These are phyloP conservation scores for Chiloscyllium punctatum DNA, from an alignment of 2,797 vertebrate species.

Conservation along the genomic window DNA sequence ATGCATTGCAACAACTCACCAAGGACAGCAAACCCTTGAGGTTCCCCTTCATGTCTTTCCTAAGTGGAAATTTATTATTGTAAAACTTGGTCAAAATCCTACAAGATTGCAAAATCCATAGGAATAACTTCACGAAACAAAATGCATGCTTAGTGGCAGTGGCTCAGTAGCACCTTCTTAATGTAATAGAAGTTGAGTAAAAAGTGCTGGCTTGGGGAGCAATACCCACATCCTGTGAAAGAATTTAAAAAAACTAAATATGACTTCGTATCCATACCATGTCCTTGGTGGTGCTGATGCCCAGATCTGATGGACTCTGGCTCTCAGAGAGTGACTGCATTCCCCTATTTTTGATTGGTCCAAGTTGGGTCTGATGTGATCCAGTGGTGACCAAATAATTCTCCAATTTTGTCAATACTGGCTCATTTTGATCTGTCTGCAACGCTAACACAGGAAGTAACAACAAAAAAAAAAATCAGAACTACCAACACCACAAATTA, in stretches of 20 bases:
- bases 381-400: not conserved
- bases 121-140: not conserved
- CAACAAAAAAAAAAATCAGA: not conserved
- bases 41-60: not conserved
- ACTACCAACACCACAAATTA: not conserved
- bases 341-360: not conserved
- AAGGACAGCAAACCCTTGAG: not conserved
- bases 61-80: not conserved
- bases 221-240: not conserved
- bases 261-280: not conserved
- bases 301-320: not conserved
- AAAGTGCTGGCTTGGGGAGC: too few species aligned
- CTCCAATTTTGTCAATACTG: not conserved
- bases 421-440: not conserved
- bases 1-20: not conserved
- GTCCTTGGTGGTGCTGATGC: not conserved
- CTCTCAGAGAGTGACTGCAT: not conserved
- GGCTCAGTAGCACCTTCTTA: not conserved
- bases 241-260: not conserved
- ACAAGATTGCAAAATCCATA: too few species aligned
- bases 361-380: not conserved
- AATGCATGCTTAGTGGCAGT: not conserved
- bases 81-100: not conserved
- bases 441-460: not conserved
- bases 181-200: not conserved